Conservation (phyloP, 2,113 vertebrate species). For the Coreoperca whiteheadi region DNA sequence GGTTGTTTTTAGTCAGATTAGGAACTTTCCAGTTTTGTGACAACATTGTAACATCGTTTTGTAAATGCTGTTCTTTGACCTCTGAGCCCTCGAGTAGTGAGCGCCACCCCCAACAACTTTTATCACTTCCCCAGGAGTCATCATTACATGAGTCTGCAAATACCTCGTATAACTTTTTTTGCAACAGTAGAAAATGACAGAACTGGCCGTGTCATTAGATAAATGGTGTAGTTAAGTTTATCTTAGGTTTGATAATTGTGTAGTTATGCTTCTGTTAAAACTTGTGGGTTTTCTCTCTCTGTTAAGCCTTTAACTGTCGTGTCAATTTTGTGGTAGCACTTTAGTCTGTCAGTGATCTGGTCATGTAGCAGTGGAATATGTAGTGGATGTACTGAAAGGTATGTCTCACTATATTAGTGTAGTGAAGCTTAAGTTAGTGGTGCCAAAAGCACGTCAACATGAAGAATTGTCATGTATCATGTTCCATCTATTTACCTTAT, state of each 20-base stretch:
- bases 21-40: slow-evolving; percentile 47
- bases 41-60: slow-evolving; percentile 37
- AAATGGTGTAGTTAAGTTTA: slow-evolving; percentile 1
- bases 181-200: background rate
- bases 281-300: slow-evolving; percentile 15
- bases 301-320: slow-evolving; percentile 35
- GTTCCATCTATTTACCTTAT: background rate
- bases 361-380: slow-evolving; percentile 28
- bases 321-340: slow-evolving; percentile 44
- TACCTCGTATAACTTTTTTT: slow-evolving; percentile 40
- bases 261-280: slow-evolving; percentile 29
- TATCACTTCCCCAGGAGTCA: slow-evolving; percentile 32
- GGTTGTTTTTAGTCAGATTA: slow-evolving; percentile 54
- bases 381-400: background rate
- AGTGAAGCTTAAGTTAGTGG: slow-evolving; percentile 5
- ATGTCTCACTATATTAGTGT: slow-evolving; percentile 21
- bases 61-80: slow-evolving; percentile 56
- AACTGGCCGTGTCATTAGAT: slow-evolving; percentile 5
- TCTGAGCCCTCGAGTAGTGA: slow-evolving; percentile 52
- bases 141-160: slow-evolving; percentile 22
- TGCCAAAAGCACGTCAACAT: slow-evolving; percentile 19
- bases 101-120: slow-evolving; percentile 26
- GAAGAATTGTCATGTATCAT: slow-evolving; percentile 8
- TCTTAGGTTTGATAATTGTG: slow-evolving; percentile 26
- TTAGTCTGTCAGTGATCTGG: slow-evolving; percentile 49